phyloP scores from a whole-genome alignment of 2,113 vertebrate species.

The Cheilinus undulatus region DNA sequence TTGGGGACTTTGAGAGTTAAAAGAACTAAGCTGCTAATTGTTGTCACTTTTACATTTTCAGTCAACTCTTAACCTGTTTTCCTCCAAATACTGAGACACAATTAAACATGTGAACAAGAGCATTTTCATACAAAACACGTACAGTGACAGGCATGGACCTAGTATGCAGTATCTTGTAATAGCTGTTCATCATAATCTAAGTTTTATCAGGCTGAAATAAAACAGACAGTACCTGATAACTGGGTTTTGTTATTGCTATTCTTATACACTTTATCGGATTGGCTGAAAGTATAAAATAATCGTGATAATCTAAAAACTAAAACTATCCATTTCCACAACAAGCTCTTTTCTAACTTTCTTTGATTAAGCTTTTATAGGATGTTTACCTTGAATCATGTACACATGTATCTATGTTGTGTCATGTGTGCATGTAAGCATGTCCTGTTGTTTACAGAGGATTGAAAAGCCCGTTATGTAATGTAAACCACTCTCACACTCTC shows the following conservation, averaged over 20 bases:
- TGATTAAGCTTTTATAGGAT: background rate
- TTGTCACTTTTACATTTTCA: too few relatives aligned
- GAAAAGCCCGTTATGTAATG: constrained; percentile 75
- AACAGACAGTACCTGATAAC: constrained; percentile 1
- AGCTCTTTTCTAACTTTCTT: background rate
- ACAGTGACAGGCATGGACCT: background rate
- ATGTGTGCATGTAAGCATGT: constrained; percentile 41
- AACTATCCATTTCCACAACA: background rate
- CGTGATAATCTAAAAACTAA: background rate
- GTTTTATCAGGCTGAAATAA: too few relatives aligned
- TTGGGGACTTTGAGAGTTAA: background rate
- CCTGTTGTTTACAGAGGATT: constrained; percentile 56
- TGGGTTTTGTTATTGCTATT: background rate
- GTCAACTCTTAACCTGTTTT: too few relatives aligned
- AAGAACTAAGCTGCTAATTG: background rate
- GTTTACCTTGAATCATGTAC: constrained; percentile 11
- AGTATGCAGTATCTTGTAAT: background rate
- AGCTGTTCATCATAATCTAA: too few relatives aligned
- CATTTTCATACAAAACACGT: background rate
- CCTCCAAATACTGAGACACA: too few relatives aligned
- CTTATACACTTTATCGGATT: background rate
- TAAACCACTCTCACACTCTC: constrained; percentile 43
- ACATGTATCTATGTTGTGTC: constrained; percentile 17
- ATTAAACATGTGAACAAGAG: background rate
- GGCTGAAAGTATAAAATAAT: background rate